Base-by-base conservation (phyloP, 1,140 invertebrate species). In the Littorina saxatilis region DNA sequence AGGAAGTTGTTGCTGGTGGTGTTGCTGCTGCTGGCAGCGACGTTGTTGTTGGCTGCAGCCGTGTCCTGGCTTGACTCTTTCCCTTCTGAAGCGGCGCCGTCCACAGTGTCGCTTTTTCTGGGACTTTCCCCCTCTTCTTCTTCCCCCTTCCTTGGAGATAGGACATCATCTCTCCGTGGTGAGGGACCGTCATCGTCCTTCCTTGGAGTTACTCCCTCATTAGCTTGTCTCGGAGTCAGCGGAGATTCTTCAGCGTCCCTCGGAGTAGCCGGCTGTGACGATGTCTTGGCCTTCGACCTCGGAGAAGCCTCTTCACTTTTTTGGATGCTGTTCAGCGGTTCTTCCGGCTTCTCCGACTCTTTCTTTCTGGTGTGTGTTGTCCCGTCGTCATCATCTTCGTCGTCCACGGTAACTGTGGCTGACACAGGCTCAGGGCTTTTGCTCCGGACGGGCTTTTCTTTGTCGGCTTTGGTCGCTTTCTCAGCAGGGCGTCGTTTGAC, bases 1-100 rank as follows among this genome's bases (percentile, higher is more conserved):
- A 73, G 70, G 40, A 73, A 73, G 43, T 73, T 73, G 70, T 73
- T 73, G 70, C 43, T 73, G 70, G 70, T 52, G 70, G 23, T 50
- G 70, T 29, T 73, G 70, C 23, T 73, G 40, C 39, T 73, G 40
- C 39, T 73, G 4, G 70, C 29, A 23, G 66, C 35, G 0, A 35
- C 66, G 15, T 68, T 47, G 63, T 4, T 68, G 13, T 7, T 35
- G 29, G 29, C 63, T 9, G 35, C 63, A 23, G 7, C 43, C n/a
- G 47, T 43, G 29, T 43, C 50, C 17, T 20, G 27, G 37, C 40
- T 20, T 27, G 29, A 39, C 1, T 73, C 70, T 29, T 73, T 73
- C 5, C 43, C 70, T 73, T 73, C 70, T 43, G 23, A 37, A 1
- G 2, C 29, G 1, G 5, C 40, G 23, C 23, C 40, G 17, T 27